Base-by-base conservation (phyloP, 2,888 invertebrate genomes). In the Theristus sp. region DNA sequence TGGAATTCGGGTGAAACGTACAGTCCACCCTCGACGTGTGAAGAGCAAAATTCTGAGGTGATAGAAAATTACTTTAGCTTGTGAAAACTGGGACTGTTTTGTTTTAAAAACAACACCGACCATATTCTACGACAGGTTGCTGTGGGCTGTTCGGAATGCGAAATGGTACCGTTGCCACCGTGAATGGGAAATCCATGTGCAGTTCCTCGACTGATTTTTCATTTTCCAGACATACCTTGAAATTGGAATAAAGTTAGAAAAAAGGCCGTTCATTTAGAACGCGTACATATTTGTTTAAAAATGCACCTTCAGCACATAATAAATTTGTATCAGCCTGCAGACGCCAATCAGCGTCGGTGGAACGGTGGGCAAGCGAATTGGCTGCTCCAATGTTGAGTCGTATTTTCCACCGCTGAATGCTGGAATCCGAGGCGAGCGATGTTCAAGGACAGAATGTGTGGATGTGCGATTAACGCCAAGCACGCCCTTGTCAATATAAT, bases 1-100 rank as follows among this genome's bases (percentile, higher is more conserved):
- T 84, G 81, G 73, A 86, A 85, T 74, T 86, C 85, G 0, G 84
- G 84, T 26, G 84, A 84, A 56, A 84, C 81, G 76, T 85, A 85
- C 75, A 82, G 81, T 1, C 86, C 86, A 20, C 85, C 85, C 74
- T 85, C 85, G 0, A 84, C 84, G 67, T 83, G 82, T 56, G 83
- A 81, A 61, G 81, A 82, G 29, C 84, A 83, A 62, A 81, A 81
- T 70, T 84, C 85, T 85, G 73, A 2, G 75, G 38, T n/a, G n/a
- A n/a, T n/a, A n/a, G n/a, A n/a, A n/a, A n/a, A n/a, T n/a, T n/a
- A n/a, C n/a, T n/a, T n/a, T n/a, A n/a, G n/a, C n/a, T n/a, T n/a
- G n/a, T n/a, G n/a, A n/a, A n/a, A n/a, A n/a, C n/a, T n/a, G n/a
- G n/a, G n/a, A n/a, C n/a, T n/a, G n/a, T n/a, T n/a, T n/a, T n/a